A percentile compares a stretch with the other conserved stretches of the same genome.
Evolutionary conservation across 2,113 vertebrate genomes (phyloP).

Genomic region (Cynocephalus volans): DNA sequence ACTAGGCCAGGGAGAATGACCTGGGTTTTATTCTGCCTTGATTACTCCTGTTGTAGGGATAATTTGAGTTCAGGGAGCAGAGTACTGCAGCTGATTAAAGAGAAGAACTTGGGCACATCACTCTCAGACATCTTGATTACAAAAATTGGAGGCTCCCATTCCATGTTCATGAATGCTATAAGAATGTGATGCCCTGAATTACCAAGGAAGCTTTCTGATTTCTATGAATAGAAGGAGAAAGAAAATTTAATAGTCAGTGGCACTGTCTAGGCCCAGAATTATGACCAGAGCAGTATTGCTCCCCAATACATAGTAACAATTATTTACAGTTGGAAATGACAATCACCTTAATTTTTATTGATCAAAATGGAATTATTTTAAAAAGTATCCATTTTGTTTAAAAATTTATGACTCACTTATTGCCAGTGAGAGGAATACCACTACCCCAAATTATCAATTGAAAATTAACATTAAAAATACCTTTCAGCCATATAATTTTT

Average conservation of each 20-base stretch:
- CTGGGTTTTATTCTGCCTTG: constrained; percentile 55
- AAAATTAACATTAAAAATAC: background rate
- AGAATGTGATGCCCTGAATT: background rate
- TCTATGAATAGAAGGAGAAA: background rate
- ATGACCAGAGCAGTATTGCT: background rate
- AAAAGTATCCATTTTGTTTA: background rate
- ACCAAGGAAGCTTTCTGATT: background rate
- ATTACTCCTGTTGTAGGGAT: constrained; percentile 61
- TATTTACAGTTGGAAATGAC: background rate
- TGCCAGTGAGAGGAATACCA: background rate
- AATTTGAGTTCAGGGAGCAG: constrained; percentile 49
- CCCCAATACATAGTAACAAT: background rate
- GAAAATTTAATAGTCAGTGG: background rate
- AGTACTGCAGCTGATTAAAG: constrained; percentile 64
- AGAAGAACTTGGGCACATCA: constrained; percentile 47
- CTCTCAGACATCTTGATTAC: constrained; percentile 55
- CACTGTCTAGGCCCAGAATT: background rate
- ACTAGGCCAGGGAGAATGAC: constrained; percentile 65
- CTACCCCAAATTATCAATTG: background rate
- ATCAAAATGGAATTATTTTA: background rate
- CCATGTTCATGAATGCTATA: background rate
- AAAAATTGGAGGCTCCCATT: background rate
- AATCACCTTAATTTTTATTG: background rate
- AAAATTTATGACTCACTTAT: background rate
- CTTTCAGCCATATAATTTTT: background rate